These are phyloP conservation scores for Chelon labrosus DNA, from an alignment of 2,797 vertebrate species.

Conservation along the genomic window DNA sequence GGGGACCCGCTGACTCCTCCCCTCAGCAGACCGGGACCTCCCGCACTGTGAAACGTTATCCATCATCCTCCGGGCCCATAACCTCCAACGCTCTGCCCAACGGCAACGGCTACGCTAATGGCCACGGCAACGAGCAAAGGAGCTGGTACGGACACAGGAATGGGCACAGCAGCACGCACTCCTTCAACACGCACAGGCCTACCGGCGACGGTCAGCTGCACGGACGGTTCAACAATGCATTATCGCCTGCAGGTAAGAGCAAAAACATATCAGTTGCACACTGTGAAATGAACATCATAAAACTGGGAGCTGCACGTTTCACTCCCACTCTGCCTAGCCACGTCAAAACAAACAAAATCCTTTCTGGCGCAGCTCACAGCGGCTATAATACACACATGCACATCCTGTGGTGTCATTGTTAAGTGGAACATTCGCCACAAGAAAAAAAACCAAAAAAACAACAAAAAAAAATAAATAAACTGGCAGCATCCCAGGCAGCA, in stretches of 20 bases:
- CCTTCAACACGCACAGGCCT: constrained; percentile 53
- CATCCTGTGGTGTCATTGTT: constrained; percentile 58
- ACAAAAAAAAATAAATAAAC: constrained; percentile 19
- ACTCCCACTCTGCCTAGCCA: constrained; percentile 29
- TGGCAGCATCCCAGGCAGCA: constrained; percentile 56
- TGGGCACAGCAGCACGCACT: constrained; percentile 50
- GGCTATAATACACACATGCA: constrained; percentile 36
- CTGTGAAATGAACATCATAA: not conserved
- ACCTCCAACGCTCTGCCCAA: constrained; percentile 90
- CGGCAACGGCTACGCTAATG: constrained; percentile 59
- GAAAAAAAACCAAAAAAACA: constrained; percentile 30
- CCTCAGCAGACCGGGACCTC: constrained; percentile 87
- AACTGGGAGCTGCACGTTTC: constrained; percentile 16
- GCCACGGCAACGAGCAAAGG: constrained; percentile 40
- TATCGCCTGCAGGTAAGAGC: constrained; percentile 85
- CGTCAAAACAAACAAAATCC: constrained; percentile 59
- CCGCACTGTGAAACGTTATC: constrained; percentile 91
- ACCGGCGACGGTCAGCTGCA: constrained; percentile 66
- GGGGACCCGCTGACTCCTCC: constrained; percentile 82
- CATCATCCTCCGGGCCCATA: constrained; percentile 87
- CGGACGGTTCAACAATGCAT: constrained; percentile 75
- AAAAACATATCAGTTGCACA: not conserved
- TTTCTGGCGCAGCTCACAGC: constrained; percentile 24
- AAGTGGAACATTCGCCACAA: constrained; percentile 62
- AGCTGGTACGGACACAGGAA: constrained; percentile 64